Percentiles rank a stretch among this genome's conserved stretches.
phyloP scores from a whole-genome alignment of 2,888 invertebrate species.

The Andrena bucephala region DNA sequence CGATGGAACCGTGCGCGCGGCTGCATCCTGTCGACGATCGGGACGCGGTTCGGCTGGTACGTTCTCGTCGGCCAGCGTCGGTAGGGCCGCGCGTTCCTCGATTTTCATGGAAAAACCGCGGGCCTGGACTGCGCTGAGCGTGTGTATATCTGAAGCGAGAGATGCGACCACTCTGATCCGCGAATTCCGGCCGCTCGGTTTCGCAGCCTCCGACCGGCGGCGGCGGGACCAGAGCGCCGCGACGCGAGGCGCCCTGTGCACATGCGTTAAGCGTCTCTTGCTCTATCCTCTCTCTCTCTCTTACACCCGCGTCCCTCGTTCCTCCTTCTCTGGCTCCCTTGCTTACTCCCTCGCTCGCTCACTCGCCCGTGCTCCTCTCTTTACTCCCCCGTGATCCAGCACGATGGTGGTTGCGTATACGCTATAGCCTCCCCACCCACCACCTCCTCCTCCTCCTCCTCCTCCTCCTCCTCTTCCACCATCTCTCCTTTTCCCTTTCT shows the following conservation, averaged over 20 bases:
- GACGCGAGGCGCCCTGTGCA: conserved; percentile 84
- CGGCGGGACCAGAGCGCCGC: conserved; percentile 82
- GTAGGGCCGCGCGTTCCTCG: conserved; percentile 64
- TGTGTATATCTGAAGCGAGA: conserved; percentile 79
- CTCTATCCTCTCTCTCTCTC: conserved; percentile 46
- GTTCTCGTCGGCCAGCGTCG: conserved; percentile 70
- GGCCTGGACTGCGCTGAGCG: conserved; percentile 60
- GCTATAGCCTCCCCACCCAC: too few species aligned
- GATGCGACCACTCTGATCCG: conserved; percentile 84
- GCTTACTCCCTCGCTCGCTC: conserved; percentile 17
- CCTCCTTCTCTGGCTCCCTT: conserved; percentile 14
- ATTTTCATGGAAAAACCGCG: conserved; percentile 72
- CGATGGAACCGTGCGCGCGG: conserved; percentile 50
- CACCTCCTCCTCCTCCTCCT: too few species aligned
- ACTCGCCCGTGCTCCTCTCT: conserved; percentile 43
- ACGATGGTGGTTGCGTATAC: conserved; percentile 68
- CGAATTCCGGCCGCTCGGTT: conserved; percentile 82
- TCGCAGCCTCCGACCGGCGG: conserved; percentile 82
- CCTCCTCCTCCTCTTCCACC: conserved; percentile 11
- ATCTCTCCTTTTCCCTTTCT: conserved; percentile 50
- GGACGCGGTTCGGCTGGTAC: conserved; percentile 43
- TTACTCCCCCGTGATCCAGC: conserved; percentile 70
- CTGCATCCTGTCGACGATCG: conserved; percentile 60
- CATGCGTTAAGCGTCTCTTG: conserved; percentile 83
- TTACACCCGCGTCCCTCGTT: conserved; percentile 49